These are phyloP conservation scores for Tetrax tetrax DNA, from an alignment of 2,113 vertebrate species.

Conservation along the genomic window DNA sequence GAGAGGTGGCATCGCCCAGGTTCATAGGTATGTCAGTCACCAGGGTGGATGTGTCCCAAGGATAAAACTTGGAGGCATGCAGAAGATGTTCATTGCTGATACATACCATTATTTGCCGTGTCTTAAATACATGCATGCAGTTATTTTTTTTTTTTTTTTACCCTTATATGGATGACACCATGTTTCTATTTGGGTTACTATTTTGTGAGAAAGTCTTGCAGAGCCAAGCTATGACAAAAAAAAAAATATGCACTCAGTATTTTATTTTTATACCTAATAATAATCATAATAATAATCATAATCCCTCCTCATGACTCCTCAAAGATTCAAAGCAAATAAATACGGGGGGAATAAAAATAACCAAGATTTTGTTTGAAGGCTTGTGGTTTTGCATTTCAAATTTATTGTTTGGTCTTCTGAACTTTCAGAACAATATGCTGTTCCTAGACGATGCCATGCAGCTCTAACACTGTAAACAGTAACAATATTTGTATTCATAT, in stretches of 20 bases:
- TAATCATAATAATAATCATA: not conserved
- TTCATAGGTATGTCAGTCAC: not conserved
- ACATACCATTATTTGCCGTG: not conserved
- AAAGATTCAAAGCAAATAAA: not conserved
- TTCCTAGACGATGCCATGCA: not conserved
- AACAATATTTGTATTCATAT: not conserved
- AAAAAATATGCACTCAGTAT: not conserved
- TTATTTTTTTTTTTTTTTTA: not conserved
- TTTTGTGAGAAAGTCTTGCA: not conserved
- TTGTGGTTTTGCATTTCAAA: not conserved
- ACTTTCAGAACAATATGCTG: not conserved
- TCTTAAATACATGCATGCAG: not conserved
- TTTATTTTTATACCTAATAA: not conserved
- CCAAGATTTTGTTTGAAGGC: not conserved
- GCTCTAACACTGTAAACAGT: not conserved
- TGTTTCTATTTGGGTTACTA: not conserved
- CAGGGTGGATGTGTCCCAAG: not conserved
- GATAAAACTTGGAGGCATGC: not conserved
- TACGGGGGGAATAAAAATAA: not conserved
- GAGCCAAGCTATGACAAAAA: not conserved
- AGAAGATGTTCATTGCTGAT: not conserved
- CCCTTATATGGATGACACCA: not conserved
- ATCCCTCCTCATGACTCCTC: not conserved
- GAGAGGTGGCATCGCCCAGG: not conserved
- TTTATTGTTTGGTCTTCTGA: not conserved